Percentiles rank a stretch among this genome's conserved stretches.
Conservation (phyloP, 1,140 invertebrate genomes). For the Hypothenemus hampei region DNA sequence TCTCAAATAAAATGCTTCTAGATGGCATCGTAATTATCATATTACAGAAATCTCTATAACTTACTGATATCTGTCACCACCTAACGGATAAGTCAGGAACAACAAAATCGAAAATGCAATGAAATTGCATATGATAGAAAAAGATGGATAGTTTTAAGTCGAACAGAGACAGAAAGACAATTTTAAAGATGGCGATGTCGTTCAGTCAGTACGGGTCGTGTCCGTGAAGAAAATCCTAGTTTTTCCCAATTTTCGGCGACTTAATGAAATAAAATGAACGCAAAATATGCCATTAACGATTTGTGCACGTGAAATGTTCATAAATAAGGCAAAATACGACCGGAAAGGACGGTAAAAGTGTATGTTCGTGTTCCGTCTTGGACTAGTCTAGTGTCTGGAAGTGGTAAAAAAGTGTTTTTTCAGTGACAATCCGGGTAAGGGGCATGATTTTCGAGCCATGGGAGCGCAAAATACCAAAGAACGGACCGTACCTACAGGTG, state of each 20-base stretch:
- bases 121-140: neutral
- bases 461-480: conserved; percentile 87
- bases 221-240: conserved; percentile 26
- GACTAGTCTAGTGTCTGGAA: conserved; percentile 25
- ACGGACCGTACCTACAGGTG: conserved; percentile 57
- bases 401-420: conserved; percentile 23
- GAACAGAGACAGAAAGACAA: neutral
- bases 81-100: neutral
- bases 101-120: conserved; percentile 2
- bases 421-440: conserved; percentile 35
- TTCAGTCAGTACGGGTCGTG: conserved; percentile 32
- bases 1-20: too few species aligned
- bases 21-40: too few species aligned
- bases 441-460: conserved; percentile 52
- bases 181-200: conserved; percentile 40
- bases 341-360: conserved; percentile 14
- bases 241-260: conserved; percentile 19
- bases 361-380: conserved; percentile 9
- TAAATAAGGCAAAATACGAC: neutral
- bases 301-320: neutral
- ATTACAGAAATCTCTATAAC: too few species aligned
- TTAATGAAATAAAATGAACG: conserved; percentile 25
- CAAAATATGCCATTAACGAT: conserved; percentile 9
- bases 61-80: too few species aligned
- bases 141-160: neutral